phyloP scores from a whole-genome alignment of 2,888 invertebrate genomes.

The Andrena bicolor region DNA sequence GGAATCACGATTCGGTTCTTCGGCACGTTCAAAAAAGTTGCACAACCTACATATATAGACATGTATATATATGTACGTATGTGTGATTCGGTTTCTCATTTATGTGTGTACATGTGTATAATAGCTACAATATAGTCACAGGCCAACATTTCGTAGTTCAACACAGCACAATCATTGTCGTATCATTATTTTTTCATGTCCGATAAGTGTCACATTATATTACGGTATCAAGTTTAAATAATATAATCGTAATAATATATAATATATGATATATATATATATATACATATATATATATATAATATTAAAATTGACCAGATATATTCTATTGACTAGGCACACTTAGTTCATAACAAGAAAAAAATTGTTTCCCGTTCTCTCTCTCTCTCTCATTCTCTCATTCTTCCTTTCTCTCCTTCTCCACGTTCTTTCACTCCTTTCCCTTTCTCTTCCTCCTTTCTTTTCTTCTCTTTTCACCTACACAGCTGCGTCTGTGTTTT shows the following conservation, averaged over 20 bases:
- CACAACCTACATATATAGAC: conserved; percentile 80
- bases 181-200: conserved; percentile 79
- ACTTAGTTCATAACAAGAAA: conserved; percentile 88
- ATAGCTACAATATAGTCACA: conserved; percentile 84
- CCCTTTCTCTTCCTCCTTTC: background rate
- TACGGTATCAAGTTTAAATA: conserved; percentile 81
- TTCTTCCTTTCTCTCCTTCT: conserved; percentile 37
- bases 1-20: conserved; percentile 15
- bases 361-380: conserved; percentile 82
- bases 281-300: conserved; percentile 63
- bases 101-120: conserved; percentile 75
- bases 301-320: conserved; percentile 87
- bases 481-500: background rate
- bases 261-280: conserved; percentile 73
- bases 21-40: conserved; percentile 69
- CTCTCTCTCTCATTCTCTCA: conserved; percentile 34
- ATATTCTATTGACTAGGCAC: conserved; percentile 89
- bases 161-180: conserved; percentile 85
- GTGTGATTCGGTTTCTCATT: conserved; percentile 42
- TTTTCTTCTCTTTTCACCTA: background rate
- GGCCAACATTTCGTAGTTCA: conserved; percentile 85
- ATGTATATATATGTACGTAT: conserved; percentile 76
- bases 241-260: conserved; percentile 82
- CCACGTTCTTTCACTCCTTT: conserved; percentile 20
- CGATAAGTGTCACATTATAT: conserved; percentile 78